Base-by-base conservation (phyloP, 2,113 vertebrate species). In the Ariopsis seemanni region DNA sequence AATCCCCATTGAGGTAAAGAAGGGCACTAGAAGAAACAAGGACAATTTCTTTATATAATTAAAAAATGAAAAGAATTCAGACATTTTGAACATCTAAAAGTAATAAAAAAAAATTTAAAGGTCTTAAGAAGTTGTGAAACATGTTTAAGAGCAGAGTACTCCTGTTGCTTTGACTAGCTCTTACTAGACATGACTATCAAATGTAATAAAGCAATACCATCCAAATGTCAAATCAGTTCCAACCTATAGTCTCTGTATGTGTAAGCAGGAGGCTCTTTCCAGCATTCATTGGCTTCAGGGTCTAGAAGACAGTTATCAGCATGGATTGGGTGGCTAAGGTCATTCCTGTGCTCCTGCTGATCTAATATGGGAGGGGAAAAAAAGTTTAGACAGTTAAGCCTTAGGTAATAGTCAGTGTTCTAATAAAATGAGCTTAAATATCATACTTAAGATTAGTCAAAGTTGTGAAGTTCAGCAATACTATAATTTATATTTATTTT, bases 301-400 rank as follows among this genome's bases (percentile, higher is more conserved):
- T 99, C 98, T 91, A 99, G 90, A 30, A 99, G 95, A 91, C 98
- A 99, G 93, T 99, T 99, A 91, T 99, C 98, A 0, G 98, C 98
- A 0, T 99, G 98, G 91, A 99, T 99, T 71, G 98, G 98, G 88
- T 99, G 98, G 87, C 98, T 99, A 83, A 99, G 95, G 92, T 99
- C 98, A 5, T 96, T 97, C 89, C 98, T 97, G 85, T 96, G 95
- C n/a, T 98, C 97, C 90, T 99, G 98, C 84, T 98, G 98, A 82
- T 97, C 98, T 99, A 57, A 15, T 27, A 53, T 75, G 25, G 72
- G 55, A 34, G 42, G 42, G 42, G 42, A 42, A 62, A 71, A 20
- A 27, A 20, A 27, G 42, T 15, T 88, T 9, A 77, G 62, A 69
- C 8, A 82, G 20, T 55, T 11, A n/a, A 48, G 42, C 27, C 7